Conservation (phyloP, 2,797 vertebrate genomes). For the Phalanger gymnotis region DNA sequence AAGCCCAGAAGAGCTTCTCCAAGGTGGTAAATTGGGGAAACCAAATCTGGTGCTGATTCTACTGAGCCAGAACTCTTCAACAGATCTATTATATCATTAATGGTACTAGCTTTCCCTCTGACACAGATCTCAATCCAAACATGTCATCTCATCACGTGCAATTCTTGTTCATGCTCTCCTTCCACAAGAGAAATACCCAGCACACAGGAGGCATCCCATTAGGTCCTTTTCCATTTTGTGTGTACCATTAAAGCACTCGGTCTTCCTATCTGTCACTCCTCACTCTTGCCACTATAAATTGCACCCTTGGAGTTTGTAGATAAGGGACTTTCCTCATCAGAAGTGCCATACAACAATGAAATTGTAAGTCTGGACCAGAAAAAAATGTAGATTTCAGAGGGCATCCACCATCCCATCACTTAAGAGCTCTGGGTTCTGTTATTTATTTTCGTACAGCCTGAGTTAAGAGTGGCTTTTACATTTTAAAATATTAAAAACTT, state of each 20-base stretch:
- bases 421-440: neutral
- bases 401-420: neutral
- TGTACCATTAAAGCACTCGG: neutral
- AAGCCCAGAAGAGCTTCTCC: neutral
- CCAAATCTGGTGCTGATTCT: neutral
- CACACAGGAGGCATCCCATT: neutral
- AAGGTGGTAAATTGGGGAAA: neutral
- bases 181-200: neutral
- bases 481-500: neutral
- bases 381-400: neutral
- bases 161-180: neutral
- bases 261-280: neutral
- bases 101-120: neutral
- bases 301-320: neutral
- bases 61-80: neutral
- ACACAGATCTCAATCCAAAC: neutral
- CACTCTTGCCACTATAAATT: neutral
- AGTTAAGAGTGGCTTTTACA: neutral
- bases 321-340: neutral
- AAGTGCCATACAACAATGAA: neutral
- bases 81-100: neutral
- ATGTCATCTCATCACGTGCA: neutral
- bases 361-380: neutral
- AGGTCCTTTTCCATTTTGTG: neutral
- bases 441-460: neutral